These are phyloP conservation scores for Sycophila sp. DNA, from an alignment of 1,140 invertebrate genomes.

Conservation along the genomic window DNA sequence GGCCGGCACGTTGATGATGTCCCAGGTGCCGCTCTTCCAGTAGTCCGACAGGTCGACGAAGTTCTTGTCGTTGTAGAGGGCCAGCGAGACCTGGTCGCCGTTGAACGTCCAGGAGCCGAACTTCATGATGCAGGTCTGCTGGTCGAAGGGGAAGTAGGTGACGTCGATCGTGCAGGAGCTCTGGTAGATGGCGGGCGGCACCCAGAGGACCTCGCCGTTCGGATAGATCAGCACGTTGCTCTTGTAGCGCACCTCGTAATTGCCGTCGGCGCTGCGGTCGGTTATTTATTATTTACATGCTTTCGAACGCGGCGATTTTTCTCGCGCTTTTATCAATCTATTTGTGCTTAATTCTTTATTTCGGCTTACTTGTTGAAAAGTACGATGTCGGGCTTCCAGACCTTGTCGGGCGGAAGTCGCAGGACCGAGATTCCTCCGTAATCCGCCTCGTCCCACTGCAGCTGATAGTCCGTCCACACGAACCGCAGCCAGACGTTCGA, in stretches of 20 bases:
- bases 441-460: slow-evolving; percentile 97
- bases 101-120: slow-evolving; percentile 99
- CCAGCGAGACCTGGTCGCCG: slow-evolving; percentile 94
- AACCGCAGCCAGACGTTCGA: slow-evolving; percentile 97
- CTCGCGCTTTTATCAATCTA: neutral
- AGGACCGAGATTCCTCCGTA: slow-evolving; percentile 97
- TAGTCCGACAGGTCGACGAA: slow-evolving; percentile 97
- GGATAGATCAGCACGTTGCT: slow-evolving; percentile 96
- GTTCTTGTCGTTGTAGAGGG: slow-evolving; percentile 93
- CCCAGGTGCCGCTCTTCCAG: slow-evolving; percentile 99
- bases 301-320: neutral
- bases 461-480: slow-evolving; percentile 98
- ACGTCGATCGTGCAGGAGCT: slow-evolving; percentile 99
- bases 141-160: slow-evolving; percentile 98
- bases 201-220: slow-evolving; percentile 93
- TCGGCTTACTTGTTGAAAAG: slow-evolving; percentile 97
- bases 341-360: too few species aligned
- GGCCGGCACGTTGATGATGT: slow-evolving; percentile 97
- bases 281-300: neutral
- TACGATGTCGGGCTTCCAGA: slow-evolving; percentile 99
- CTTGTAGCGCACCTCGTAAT: slow-evolving; percentile 96
- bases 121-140: slow-evolving; percentile 99
- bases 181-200: slow-evolving; percentile 98
- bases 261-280: slow-evolving; percentile 88
- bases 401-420: slow-evolving; percentile 95